Base-by-base conservation (phyloP, 2,888 invertebrate genomes). In the Atrina japonica region DNA sequence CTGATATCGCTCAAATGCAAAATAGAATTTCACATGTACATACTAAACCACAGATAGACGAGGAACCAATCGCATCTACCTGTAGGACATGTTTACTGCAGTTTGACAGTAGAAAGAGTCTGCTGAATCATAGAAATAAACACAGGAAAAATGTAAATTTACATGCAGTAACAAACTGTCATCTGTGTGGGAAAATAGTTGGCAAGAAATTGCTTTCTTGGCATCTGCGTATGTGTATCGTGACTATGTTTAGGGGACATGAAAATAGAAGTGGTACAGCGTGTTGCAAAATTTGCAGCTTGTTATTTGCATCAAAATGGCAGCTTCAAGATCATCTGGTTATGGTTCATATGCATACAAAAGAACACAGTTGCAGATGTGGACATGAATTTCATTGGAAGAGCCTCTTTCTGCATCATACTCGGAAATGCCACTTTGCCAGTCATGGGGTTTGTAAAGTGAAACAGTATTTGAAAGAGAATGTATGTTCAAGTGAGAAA, bases 331-430 rank as follows among this genome's bases (percentile, higher is more conserved):
- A 30, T 18, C 53, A 29, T 53, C 29, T 9, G 29, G 9, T 18
- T 53, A 1, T 9, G 11, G 30, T 29, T 23, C 18, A 56, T 5
- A 11, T n/a, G 18, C 1, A 2, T 21, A 14, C 16, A 3, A 14
- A 11, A 9, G n/a, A 11, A 18, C 11, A 56, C 6, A 35, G n/a
- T 14, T 66, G 65, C 55, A 29, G 11, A 9, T 66, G 66, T 50
- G 47, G 50, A 40, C 23, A 23, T 40, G 25, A 49, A 23, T 66
- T 66, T 27, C 9, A 27, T 9, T 56, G 49, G 49, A 66, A 50
- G 58, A 66, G 66, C 47, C 9, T 25, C 14, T 58, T 41, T 27
- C 41, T 58, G 16, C 58, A 58, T 27, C 66, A 66, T 18, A 58
- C 27, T n/a, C 40, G 18, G 16, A 18, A 40, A 25, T 66, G 66